Conservation (phyloP, 1,140 invertebrate species). For the Brachionus manjavacas region DNA sequence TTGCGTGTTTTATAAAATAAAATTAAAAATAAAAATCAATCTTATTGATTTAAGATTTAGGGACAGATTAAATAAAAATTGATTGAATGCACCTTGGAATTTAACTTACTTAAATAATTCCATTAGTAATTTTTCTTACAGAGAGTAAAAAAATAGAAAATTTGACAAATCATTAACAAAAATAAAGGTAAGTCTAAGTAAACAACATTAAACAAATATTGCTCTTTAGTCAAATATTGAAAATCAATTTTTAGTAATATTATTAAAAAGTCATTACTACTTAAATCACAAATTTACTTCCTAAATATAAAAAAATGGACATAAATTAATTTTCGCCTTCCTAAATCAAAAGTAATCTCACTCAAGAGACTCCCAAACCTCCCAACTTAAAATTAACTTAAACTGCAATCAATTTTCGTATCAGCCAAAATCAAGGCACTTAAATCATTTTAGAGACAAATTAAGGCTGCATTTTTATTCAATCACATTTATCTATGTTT, state of each 20-base stretch:
- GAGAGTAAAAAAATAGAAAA: not conserved
- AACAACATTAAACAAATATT: not conserved
- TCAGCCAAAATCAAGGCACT: not conserved
- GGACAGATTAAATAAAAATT: not conserved
- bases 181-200: not conserved
- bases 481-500: constrained; percentile 15
- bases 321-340: not conserved
- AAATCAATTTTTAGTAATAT: not conserved
- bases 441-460: constrained; percentile 10
- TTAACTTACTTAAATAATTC: not conserved
- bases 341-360: not conserved
- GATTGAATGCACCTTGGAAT: not conserved
- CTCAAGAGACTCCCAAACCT: not conserved
- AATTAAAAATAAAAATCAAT: not conserved
- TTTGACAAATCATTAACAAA: constrained; percentile 19
- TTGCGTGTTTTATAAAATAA: not conserved
- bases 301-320: constrained; percentile 1
- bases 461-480: not conserved
- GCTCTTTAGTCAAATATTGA: not conserved
- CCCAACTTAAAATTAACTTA: not conserved
- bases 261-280: constrained; percentile 28
- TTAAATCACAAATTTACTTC: constrained; percentile 8
- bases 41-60: not conserved
- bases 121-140: not conserved
- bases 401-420: not conserved